Evolutionary conservation across 2,797 vertebrate genomes (phyloP).

Genomic region (Acrossocheilus fasciatus): DNA sequence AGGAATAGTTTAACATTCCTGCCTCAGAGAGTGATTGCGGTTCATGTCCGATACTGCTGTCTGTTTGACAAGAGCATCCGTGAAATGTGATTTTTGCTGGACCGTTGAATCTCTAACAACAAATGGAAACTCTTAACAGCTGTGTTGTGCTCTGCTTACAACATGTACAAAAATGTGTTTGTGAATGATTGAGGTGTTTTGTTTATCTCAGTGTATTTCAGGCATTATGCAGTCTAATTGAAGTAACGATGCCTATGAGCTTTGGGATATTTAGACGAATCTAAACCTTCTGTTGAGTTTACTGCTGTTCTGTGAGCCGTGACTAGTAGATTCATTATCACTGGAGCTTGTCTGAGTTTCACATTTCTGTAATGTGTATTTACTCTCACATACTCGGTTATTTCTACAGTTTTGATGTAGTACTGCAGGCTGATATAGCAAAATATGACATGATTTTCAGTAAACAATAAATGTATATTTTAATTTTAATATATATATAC

Average conservation of each 20-base stretch:
- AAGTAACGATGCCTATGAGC: background rate
- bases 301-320: background rate
- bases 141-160: background rate
- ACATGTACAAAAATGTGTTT: constrained; percentile 14
- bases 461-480: background rate
- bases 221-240: constrained; percentile 1
- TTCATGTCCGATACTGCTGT: background rate
- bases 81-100: constrained; percentile 31
- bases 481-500: background rate
- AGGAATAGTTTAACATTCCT: constrained; percentile 1
- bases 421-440: background rate
- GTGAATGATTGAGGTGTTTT: background rate
- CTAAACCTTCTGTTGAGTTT: constrained; percentile 13
- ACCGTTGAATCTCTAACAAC: constrained; percentile 6
- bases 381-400: background rate
- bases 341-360: background rate
- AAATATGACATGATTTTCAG: background rate
- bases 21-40: background rate
- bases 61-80: constrained; percentile 17
- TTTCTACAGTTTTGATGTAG: background rate
- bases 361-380: background rate
- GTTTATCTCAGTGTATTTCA: constrained; percentile 1
- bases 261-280: constrained; percentile 15
- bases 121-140: background rate
- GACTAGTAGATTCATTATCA: background rate